Evolutionary conservation across 2,888 invertebrate genomes (phyloP).

Genomic region (Melieria omissa): DNA sequence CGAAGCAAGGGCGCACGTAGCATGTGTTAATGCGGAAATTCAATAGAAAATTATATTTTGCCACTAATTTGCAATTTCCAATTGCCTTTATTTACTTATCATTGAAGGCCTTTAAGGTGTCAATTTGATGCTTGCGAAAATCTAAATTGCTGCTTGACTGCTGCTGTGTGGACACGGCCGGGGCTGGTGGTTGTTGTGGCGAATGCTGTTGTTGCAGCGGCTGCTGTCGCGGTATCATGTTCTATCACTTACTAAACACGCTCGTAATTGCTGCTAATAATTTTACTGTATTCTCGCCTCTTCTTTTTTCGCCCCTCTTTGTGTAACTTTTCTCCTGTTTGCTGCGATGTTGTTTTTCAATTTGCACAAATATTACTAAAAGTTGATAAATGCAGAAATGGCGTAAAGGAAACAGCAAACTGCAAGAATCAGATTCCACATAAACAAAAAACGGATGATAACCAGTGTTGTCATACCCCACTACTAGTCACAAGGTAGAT

Average conservation of each 20-base stretch:
- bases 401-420: too few species aligned
- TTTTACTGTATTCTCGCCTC: background rate
- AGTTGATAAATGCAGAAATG: too few species aligned
- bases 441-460: too few species aligned
- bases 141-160: conserved; percentile 40
- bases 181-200: conserved; percentile 7
- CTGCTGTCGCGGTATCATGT: conserved; percentile 15
- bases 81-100: conserved; percentile 72
- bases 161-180: background rate
- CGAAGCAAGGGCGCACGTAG: background rate
- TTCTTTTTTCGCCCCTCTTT: background rate
- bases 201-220: conserved; percentile 6
- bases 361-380: too few species aligned
- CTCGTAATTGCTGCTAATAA: too few species aligned
- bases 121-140: conserved; percentile 76
- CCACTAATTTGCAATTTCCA: background rate
- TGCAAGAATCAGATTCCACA: too few species aligned
- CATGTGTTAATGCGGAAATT: conserved; percentile 15
- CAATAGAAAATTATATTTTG: background rate
- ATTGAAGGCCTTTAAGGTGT: conserved; percentile 84
- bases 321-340: background rate
- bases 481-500: too few species aligned
- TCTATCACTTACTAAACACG: background rate
- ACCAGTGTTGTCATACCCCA: too few species aligned
- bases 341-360: background rate